Percentiles rank a stretch among this genome's conserved stretches.
phyloP scores from a whole-genome alignment of 2,113 vertebrate species.

The Ceyx melanurus region DNA sequence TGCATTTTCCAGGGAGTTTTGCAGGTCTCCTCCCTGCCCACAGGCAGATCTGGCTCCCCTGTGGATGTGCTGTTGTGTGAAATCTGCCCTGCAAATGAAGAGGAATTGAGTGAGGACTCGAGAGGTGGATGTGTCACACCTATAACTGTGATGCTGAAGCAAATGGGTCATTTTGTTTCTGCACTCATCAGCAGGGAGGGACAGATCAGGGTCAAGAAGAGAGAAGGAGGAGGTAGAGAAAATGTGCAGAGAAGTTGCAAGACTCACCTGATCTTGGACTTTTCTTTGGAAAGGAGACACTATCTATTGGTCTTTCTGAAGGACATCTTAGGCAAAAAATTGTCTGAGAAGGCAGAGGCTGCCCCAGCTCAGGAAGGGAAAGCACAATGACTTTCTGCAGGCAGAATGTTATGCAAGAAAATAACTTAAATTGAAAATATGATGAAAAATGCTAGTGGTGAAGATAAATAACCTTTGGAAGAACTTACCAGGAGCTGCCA shows the following conservation, averaged over 20 bases:
- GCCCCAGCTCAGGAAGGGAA: background rate
- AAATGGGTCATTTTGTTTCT: background rate
- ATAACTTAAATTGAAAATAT: background rate
- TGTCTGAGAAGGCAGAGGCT: background rate
- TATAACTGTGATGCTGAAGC: fast-evolving
- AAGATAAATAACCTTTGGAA: background rate
- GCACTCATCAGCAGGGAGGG: background rate
- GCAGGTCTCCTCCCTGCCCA: fast-evolving
- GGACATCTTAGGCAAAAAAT: background rate
- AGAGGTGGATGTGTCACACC: fast-evolving
- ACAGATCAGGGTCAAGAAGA: background rate
- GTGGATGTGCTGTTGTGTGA: background rate
- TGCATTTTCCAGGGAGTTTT: background rate
- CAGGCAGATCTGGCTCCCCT: background rate
- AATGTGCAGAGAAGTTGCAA: background rate
- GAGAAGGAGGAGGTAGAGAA: background rate
- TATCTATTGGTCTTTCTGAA: background rate
- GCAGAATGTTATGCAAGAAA: background rate
- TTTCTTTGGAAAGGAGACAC: background rate
- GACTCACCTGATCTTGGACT: background rate
- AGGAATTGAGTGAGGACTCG: background rate
- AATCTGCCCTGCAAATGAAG: background rate
- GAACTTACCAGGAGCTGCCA: background rate
- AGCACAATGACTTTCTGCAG: background rate
- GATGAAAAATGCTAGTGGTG: background rate